Conservation (phyloP, 2,113 vertebrate genomes). For the Irena cyanogastra region DNA sequence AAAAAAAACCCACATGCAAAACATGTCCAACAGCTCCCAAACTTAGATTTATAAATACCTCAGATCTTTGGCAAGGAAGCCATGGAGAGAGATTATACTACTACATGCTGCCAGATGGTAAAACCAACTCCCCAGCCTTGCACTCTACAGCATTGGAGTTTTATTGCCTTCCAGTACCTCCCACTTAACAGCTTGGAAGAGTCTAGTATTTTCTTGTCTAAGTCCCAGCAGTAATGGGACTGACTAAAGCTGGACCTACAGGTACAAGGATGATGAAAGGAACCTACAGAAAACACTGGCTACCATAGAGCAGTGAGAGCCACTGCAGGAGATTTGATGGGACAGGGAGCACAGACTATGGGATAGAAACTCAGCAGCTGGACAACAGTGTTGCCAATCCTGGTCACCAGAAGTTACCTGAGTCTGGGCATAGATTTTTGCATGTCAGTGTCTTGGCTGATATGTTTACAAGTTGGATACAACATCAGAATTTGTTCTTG, state of each 20-base stretch:
- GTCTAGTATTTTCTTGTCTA: neutral
- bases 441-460: neutral
- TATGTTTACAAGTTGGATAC: neutral
- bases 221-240: neutral
- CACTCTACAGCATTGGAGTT: neutral
- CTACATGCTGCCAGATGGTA: neutral
- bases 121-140: neutral
- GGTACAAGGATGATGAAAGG: neutral
- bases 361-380: neutral
- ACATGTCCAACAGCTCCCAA: neutral
- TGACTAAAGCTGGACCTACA: neutral
- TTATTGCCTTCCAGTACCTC: neutral
- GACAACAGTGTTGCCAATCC: neutral
- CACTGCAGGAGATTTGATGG: neutral
- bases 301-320: neutral
- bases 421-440: neutral
- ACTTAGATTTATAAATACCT: neutral
- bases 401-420: accelerated
- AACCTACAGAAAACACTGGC: neutral
- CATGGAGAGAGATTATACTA: neutral
- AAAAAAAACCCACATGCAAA: neutral
- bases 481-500: neutral
- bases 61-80: neutral
- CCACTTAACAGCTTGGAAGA: neutral
- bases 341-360: neutral